phyloP scores from a whole-genome alignment of 2,113 vertebrate species.

The Muntiacus reevesi region DNA sequence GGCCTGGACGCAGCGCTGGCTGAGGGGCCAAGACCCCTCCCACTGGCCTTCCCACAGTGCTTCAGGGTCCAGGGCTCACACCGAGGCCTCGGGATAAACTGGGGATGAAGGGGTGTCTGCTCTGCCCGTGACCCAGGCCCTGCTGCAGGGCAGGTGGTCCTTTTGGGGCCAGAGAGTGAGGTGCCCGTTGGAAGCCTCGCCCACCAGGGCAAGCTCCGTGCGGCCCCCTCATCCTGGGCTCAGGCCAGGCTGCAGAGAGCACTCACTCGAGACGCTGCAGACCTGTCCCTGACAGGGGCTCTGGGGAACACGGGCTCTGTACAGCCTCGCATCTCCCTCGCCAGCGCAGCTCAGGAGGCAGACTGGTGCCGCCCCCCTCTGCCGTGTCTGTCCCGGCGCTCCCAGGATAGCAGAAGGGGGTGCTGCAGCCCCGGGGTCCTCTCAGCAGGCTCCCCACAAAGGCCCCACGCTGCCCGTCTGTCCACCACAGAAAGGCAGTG shows the following conservation, averaged over 20 bases:
- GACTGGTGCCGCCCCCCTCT: not conserved
- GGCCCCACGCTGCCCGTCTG: fast-evolving
- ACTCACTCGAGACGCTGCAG: fast-evolving
- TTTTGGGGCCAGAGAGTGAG: fast-evolving
- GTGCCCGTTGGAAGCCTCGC: no score
- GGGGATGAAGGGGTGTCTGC: not conserved
- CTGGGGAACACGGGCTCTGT: fast-evolving
- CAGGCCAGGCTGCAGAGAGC: not conserved
- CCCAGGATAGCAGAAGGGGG: not conserved
- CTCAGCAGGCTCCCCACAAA: not conserved
- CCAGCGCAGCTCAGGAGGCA: not conserved
- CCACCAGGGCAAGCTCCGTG: not conserved
- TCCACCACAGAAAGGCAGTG: fast-evolving
- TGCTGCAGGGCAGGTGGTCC: not conserved
- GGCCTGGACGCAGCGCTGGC: not conserved
- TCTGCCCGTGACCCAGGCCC: not conserved
- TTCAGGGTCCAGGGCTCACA: not conserved
- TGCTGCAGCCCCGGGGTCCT: fast-evolving
- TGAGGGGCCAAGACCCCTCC: not conserved
- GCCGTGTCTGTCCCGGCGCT: fast-evolving
- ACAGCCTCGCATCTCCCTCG: not conserved
- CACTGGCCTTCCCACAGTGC: not conserved
- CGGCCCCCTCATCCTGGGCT: not conserved
- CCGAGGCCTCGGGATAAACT: not conserved
- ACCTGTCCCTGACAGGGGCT: fast-evolving